Base-by-base conservation (phyloP, 1,140 invertebrate genomes). In the Pseudomyrmex cubaensis region DNA sequence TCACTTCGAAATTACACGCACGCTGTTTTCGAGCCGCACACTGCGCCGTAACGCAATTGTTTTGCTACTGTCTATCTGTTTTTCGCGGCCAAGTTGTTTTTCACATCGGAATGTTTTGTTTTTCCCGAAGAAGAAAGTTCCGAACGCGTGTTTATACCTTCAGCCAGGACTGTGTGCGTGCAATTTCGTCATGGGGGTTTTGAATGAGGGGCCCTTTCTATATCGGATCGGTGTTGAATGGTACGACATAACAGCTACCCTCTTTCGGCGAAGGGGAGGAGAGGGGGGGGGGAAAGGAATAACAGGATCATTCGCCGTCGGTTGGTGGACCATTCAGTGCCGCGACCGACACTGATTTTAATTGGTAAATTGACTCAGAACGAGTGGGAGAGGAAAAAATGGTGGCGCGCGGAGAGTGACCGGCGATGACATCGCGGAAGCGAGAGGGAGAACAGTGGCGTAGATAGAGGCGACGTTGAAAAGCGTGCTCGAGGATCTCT, bases 351-450 rank as follows among this genome's bases (percentile, higher is more conserved):
- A 92, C 91, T 93, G 93, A 94, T 94, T 94, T 94, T 93, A 94
- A 94, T 94, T 94, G 92, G 89, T 93, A 94, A 94, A 94, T 94
- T 94, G 93, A 93, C 91, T 92, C 89, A 86, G 85, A 89, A 84
- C 83, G 86, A 84, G 69, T 67, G 74, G 84, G 66, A 72, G 76
- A 72, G 76, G 57, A 80, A 80, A 78, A 80, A 80, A 72, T 80
- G 54, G 64, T 54, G 44, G 76, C 66, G 44, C 63, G 63, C 63
- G 63, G 82, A 72, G 52, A 72, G 52, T 59, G 52, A 78, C 54
- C 44, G 63, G 50, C 64, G 64, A 78, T 80, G 66, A 80, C 57
- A 54, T 69, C 54, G 69, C 75, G 75, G 75, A 77, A 72, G 64
- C 44, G 72, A 67, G 52, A 48, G 67, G 54, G 46, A 72, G 52